These are phyloP conservation scores for Eublepharis macularius DNA, from an alignment of 2,113 vertebrate species.

Conservation along the genomic window DNA sequence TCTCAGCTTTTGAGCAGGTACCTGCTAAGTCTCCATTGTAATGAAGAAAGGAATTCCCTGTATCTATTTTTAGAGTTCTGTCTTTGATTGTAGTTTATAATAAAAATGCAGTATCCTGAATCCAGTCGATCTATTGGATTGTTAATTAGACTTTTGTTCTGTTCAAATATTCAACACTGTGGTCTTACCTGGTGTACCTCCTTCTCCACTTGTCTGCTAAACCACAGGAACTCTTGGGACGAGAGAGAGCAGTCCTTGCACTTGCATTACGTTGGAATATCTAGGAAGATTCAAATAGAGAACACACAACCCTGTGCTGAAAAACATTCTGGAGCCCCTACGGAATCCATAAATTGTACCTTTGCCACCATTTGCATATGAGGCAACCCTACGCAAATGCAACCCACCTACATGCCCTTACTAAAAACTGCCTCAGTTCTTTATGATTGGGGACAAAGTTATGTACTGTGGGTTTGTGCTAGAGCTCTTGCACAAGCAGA, in stretches of 20 bases:
- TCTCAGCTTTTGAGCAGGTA: constrained; percentile 5
- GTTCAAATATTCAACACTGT: background rate
- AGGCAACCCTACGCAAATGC: too few species aligned
- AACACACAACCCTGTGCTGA: background rate
- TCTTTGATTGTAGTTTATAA: constrained; percentile 16
- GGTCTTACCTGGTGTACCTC: background rate
- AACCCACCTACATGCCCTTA: background rate
- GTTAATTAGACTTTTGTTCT: background rate
- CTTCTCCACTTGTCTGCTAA: background rate
- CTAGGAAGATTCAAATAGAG: background rate
- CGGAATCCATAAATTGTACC: background rate
- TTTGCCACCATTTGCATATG: background rate
- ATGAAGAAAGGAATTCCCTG: constrained; percentile 3
- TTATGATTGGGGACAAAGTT: too few species aligned
- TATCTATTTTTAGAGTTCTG: background rate
- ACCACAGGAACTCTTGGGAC: background rate
- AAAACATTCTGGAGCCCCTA: background rate
- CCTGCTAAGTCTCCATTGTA: constrained; percentile 14
- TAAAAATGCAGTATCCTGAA: background rate
- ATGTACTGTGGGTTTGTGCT: too few species aligned
- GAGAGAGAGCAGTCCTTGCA: background rate
- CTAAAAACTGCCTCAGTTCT: background rate
- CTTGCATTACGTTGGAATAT: too few species aligned
- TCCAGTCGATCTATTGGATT: background rate
- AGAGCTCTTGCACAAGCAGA: too few species aligned